Conservation (phyloP, 2,888 invertebrate genomes). For the Steinernema hermaphroditum region DNA sequence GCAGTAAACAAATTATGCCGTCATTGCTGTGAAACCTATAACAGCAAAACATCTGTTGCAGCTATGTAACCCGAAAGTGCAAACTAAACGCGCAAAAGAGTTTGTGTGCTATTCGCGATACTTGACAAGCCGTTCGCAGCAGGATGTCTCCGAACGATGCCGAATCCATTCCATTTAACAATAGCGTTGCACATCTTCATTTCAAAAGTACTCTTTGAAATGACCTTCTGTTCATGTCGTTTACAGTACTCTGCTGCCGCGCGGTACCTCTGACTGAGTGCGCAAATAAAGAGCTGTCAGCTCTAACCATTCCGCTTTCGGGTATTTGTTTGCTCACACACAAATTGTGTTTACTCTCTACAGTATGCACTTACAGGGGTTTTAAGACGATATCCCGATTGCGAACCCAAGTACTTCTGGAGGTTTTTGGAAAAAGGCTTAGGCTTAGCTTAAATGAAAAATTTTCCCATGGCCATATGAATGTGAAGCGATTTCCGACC, state of each 20-base stretch:
- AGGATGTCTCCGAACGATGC: conserved; percentile 22
- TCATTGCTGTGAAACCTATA: too few relatives aligned
- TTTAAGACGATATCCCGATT: neutral
- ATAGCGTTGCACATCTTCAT: neutral
- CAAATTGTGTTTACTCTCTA: conserved; percentile 4
- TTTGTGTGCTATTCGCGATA: neutral
- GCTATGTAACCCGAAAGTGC: neutral
- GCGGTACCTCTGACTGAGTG: neutral
- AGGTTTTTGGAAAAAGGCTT: too few relatives aligned
- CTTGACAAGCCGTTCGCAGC: neutral
- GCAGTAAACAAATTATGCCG: too few relatives aligned
- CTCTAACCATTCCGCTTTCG: neutral
- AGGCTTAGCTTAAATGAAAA: too few relatives aligned
- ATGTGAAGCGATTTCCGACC: too few relatives aligned
- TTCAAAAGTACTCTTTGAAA: neutral
- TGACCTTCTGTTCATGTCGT: neutral
- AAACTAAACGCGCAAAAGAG: neutral
- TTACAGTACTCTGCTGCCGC: neutral
- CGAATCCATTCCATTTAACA: neutral
- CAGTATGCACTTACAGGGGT: neutral
- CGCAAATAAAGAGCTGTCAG: conserved; percentile 1
- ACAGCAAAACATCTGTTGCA: neutral
- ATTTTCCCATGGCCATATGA: too few relatives aligned
- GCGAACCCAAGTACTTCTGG: neutral
- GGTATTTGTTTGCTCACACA: conserved; percentile 17